Conservation (phyloP, 2,888 invertebrate genomes). For the Eristalinus sepulchralis region DNA sequence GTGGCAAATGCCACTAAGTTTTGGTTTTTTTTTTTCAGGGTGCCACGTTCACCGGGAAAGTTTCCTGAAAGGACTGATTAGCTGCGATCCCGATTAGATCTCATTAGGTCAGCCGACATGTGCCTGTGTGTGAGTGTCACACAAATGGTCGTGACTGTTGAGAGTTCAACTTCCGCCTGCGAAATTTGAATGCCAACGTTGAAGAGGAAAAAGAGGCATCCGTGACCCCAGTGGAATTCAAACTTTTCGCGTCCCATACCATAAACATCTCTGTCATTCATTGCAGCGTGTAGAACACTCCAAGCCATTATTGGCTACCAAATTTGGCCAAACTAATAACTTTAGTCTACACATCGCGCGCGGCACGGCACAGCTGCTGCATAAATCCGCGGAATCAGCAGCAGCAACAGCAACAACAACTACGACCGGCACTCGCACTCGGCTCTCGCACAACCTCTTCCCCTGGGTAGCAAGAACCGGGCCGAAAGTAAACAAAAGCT, state of each 20-base stretch:
- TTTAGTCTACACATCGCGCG: slow-evolving; percentile 54
- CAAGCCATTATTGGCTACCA: slow-evolving; percentile 61
- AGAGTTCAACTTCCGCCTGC: background rate
- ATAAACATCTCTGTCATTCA: slow-evolving; percentile 62
- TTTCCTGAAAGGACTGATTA: background rate
- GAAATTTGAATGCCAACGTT: background rate
- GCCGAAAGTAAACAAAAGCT: slow-evolving; percentile 59
- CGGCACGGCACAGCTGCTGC: slow-evolving; percentile 47
- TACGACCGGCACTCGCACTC: background rate
- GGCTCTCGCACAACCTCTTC: slow-evolving; percentile 31
- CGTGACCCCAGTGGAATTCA: slow-evolving; percentile 37
- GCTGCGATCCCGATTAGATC: background rate
- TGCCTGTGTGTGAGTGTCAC: background rate
- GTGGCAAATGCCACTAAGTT: background rate
- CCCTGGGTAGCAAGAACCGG: slow-evolving; percentile 26
- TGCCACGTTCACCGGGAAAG: background rate
- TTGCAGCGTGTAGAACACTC: slow-evolving; percentile 49
- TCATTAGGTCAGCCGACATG: background rate
- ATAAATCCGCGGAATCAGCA: slow-evolving; percentile 1
- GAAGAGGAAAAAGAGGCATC: background rate
- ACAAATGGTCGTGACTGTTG: background rate
- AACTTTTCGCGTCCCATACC: slow-evolving; percentile 2
- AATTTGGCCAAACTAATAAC: slow-evolving; percentile 71
- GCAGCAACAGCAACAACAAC: background rate
- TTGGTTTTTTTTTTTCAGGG: background rate